Percentiles rank a stretch among this genome's conserved stretches.
These are phyloP conservation scores for Spondyliosoma cantharus DNA, from an alignment of 2,797 vertebrate species.

Conservation along the genomic window DNA sequence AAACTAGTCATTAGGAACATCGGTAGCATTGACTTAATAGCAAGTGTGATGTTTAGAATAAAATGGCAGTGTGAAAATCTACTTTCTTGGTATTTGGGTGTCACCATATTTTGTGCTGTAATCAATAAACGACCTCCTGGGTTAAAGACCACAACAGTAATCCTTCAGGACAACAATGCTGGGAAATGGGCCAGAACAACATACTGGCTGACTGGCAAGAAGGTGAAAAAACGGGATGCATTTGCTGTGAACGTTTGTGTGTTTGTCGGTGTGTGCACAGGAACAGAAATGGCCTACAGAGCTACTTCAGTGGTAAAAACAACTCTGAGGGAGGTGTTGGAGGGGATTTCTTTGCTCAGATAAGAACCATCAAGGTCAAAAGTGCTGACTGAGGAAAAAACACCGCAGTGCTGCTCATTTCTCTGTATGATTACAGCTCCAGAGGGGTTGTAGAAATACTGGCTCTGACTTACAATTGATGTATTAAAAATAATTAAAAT, in stretches of 20 bases:
- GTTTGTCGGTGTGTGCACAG: neutral
- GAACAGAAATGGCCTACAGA: constrained; percentile 50
- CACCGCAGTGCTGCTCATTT: constrained; percentile 8
- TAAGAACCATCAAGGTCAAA: constrained; percentile 47
- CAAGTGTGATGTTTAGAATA: neutral
- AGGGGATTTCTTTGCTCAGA: constrained; percentile 37
- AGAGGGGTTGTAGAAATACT: neutral
- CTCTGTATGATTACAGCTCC: neutral
- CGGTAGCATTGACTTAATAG: too few species aligned
- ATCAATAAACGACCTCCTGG: constrained; percentile 5
- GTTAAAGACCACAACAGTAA: constrained; percentile 33
- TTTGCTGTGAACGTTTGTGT: neutral
- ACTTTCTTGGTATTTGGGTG: neutral
- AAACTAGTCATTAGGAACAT: too few species aligned
- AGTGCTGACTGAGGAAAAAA: constrained; percentile 45
- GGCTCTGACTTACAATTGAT: neutral
- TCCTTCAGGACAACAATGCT: constrained; percentile 42
- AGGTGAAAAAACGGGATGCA: constrained; percentile 31
- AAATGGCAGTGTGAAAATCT: neutral
- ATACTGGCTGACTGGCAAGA: neutral
- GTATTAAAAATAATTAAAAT: neutral
- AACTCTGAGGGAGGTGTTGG: constrained; percentile 35
- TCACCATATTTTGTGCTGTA: neutral
- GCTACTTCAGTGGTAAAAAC: constrained; percentile 53
- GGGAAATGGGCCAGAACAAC: constrained; percentile 35